Percentiles rank a stretch among this genome's conserved stretches.
phyloP scores from a whole-genome alignment of 2,797 vertebrate genomes.

The Buceros bicornis region DNA sequence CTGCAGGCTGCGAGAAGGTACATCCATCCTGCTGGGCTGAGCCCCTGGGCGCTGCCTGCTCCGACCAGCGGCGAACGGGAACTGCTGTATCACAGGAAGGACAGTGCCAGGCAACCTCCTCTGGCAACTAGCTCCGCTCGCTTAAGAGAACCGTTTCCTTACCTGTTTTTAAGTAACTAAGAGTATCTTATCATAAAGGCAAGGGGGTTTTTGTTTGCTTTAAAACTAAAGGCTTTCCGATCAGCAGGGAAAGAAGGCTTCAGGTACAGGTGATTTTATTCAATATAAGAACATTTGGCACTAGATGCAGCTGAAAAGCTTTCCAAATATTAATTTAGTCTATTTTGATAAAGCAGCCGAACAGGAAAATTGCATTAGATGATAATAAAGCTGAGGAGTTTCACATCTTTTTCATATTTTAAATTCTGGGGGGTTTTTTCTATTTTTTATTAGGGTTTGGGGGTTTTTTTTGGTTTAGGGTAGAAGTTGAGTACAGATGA shows the following conservation, averaged over 20 bases:
- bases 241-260: background rate
- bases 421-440: background rate
- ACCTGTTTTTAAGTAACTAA: background rate
- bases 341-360: background rate
- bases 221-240: background rate
- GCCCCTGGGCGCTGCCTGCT: background rate
- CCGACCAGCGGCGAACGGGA: background rate
- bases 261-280: background rate
- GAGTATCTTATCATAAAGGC: background rate
- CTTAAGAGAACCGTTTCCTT: background rate
- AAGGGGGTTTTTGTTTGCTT: background rate
- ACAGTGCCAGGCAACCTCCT: rapidly evolving
- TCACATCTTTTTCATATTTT: background rate
- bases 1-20: slow-evolving; percentile 72
- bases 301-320: background rate
- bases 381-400: background rate
- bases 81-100: background rate
- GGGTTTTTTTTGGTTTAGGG: background rate
- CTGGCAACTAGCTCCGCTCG: background rate
- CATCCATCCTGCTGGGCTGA: background rate
- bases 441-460: background rate
- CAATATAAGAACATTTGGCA: background rate
- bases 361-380: background rate
- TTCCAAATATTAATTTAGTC: background rate
- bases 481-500: background rate